Evolutionary conservation across 2,797 vertebrate species (phyloP), one percentile per base, ranked within the genome.

Genomic region (Epinephelus coioides): DNA sequence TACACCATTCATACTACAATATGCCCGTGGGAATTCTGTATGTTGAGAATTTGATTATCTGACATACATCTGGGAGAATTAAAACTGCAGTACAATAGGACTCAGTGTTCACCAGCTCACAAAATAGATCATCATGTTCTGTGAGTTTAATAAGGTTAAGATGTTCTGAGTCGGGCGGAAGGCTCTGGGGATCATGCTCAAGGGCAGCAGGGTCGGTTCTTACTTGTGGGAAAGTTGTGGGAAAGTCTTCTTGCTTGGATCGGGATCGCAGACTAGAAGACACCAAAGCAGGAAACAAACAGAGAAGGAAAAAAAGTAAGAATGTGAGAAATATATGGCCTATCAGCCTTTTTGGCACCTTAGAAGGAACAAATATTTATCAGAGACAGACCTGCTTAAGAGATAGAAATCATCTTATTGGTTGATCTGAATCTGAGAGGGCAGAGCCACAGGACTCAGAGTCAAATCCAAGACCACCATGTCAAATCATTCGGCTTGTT

Each of bases 151-250:
- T 62, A 30, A 83, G 69, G 73, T 83, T 84, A 88, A 86, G 82
- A 88, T 88, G 84, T 71, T 86, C 40, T 21, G 61, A 79, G 53
- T 83, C 57, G 70, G 21, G 25, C 5, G 5, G 2, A 38, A 65
- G 49, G 30, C 68, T 19, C 78, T 4, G 15, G 73, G 78, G n/a
- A 73, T 59, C 0, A 2, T 0, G 25, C 63, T 72, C 54, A 13
- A 49, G 56, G 63, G 65, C 64, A 40, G 69, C 70, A 79, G 69
- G 19, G 64, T 64, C 2, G 3, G 47, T 53, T 85, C 93, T 95
- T 95, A 96, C 95, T 95, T 85, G 88, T 88, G 83, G 94, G 92
- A 84, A 91, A 82, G 83, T 93, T 91, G 46, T 94, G 79, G 76
- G 92, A 91, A 27, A 90, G 78, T 78, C 88, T 88, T 70, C 89